Percentiles rank a stretch among this genome's conserved stretches.
phyloP scores from a whole-genome alignment of 2,797 vertebrate species.

The Pelobates cultripes region DNA sequence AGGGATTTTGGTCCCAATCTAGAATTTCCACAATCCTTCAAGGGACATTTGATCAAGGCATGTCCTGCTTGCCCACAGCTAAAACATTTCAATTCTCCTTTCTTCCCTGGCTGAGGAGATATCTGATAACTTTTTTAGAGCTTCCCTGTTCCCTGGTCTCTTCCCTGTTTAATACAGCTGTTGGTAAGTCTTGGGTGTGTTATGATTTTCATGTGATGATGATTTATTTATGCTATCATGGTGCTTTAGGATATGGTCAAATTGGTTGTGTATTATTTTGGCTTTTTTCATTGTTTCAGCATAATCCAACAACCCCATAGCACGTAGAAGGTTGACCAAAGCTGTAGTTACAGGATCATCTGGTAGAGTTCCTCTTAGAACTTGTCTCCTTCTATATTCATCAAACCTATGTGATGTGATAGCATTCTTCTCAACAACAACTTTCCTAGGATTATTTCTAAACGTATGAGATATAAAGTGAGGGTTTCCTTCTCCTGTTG shows the following conservation, averaged over 20 bases:
- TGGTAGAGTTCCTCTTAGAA: not conserved
- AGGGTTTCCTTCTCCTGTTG: no score
- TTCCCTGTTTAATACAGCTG: not conserved
- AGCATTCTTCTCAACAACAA: not conserved
- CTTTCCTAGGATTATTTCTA: not conserved
- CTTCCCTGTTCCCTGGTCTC: not conserved
- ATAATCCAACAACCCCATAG: not conserved
- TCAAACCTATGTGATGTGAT: not conserved
- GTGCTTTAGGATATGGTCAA: not conserved
- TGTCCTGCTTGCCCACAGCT: no score
- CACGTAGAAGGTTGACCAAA: no score
- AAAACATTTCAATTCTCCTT: no score
- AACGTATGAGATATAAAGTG: not conserved
- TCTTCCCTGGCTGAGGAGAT: no score
- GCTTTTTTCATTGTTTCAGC: not conserved
- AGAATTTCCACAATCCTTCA: no score
- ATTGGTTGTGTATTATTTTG: not conserved
- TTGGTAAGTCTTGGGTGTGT: not conserved
- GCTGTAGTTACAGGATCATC: not conserved
- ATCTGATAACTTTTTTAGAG: no score
- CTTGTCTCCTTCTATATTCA: not conserved
- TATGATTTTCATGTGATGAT: not conserved
- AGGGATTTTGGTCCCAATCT: no score
- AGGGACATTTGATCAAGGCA: no score
- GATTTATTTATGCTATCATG: not conserved